Conservation (phyloP, 2,113 vertebrate genomes). For the Oenanthe oenanthe region DNA sequence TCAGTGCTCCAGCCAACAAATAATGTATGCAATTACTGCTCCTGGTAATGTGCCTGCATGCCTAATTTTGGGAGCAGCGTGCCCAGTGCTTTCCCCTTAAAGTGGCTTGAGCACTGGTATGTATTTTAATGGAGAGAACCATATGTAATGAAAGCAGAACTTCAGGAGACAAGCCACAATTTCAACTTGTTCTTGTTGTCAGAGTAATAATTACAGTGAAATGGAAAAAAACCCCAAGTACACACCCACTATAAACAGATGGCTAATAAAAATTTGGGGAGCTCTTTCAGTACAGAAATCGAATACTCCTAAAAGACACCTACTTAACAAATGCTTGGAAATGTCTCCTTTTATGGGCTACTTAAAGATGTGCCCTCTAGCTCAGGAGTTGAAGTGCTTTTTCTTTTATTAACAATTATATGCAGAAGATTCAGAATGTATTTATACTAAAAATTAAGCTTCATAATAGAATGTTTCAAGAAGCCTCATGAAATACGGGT, state of each 20-base stretch:
- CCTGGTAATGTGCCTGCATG: background rate
- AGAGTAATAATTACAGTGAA: slow-evolving; percentile 19
- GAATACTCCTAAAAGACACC: slow-evolving; percentile 29
- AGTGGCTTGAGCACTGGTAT: background rate
- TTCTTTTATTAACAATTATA: background rate
- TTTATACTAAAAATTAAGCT: background rate
- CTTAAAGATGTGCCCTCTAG: background rate
- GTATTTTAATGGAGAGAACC: background rate
- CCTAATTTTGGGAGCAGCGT: background rate
- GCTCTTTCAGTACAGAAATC: background rate
- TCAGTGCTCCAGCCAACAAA: slow-evolving; percentile 11
- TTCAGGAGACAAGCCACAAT: background rate
- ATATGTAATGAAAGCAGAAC: background rate
- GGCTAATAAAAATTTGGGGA: slow-evolving; percentile 60
- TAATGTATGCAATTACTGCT: background rate
- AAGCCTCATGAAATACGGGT: background rate
- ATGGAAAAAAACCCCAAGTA: background rate
- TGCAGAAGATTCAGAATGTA: background rate
- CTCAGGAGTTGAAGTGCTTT: background rate
- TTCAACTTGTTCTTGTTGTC: slow-evolving; percentile 17
- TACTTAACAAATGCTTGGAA: slow-evolving; percentile 43
- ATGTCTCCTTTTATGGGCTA: background rate
- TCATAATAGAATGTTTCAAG: background rate
- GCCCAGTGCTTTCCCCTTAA: background rate
- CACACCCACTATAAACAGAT: slow-evolving; percentile 54